Evolutionary conservation across 2,113 vertebrate species (phyloP), one percentile per base, ranked within the genome.

Genomic region (Galemys pyrenaicus): DNA sequence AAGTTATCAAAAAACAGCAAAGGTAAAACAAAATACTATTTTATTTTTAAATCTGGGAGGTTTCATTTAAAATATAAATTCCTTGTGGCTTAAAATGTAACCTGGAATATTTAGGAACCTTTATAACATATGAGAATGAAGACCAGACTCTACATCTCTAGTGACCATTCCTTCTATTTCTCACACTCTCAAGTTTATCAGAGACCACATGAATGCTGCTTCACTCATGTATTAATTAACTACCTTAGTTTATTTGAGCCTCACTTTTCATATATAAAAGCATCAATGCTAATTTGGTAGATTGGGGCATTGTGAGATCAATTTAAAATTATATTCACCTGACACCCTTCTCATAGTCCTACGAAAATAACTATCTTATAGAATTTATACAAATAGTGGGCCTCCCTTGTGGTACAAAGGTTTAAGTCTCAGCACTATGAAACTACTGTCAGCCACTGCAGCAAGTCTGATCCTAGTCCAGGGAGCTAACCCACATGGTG

Each of bases 61-160:
- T 54, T 68, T 89, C 15, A 49, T n/a, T 89, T 95, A 79, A 91
- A 90, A 93, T 64, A 4, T 60, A 13, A 91, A 20, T n/a, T n/a
- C n/a, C 51, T 46, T 77, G 8, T 74, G 28, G 8, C 5, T 35
- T 85, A n/a, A 16, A 39, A 68, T 7, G 54, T 22, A 85, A 81
- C 32, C 32, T 56, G 35, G 35, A 46, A 58, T 51, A 0, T 87
- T 81, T 80, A 80, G 46, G 26, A 75, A 62, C 0, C 8, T 7
- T n/a, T 92, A 3, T 46, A 49, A n/a, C 7, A 65, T 2, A 28
- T 13, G 35, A 88, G 26, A 77, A 87, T 16, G 80, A 71, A 85
- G 95, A 11, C 13, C 26, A 51, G 80, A 60, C 74, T 26, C 12
- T 74, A 0, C 2, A 4, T 74, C 28, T 62, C 10, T 12, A n/a